Evolutionary conservation across 2,888 invertebrate genomes (phyloP).

Genomic region (Philereme vetulata): DNA sequence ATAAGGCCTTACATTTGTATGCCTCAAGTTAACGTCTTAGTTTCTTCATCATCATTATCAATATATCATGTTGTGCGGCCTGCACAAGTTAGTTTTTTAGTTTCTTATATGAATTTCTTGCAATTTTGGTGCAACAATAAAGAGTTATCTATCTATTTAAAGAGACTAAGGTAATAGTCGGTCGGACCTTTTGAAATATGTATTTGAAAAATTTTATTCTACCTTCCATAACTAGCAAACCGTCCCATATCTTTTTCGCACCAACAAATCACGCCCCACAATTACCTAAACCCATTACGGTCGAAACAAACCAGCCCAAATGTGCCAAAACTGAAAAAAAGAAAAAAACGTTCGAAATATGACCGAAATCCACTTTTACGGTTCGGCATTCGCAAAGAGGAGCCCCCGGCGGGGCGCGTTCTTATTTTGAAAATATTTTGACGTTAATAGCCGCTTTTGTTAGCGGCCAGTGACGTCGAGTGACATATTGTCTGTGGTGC

Average conservation of each 20-base stretch:
- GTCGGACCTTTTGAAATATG: not conserved
- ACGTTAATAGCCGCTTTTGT: conserved; percentile 77
- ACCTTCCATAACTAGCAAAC: conserved; percentile 6
- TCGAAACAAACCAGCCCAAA: conserved; percentile 36
- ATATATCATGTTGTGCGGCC: too few relatives aligned
- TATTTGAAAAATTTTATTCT: not conserved
- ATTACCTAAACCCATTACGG: conserved; percentile 34
- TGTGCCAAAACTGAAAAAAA: conserved; percentile 35
- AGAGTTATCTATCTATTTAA: too few relatives aligned
- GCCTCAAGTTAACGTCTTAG: too few relatives aligned
- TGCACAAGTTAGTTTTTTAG: too few relatives aligned
- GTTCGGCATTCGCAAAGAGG: conserved; percentile 64
- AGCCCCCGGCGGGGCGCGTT: conserved; percentile 65
- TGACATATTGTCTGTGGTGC: conserved; percentile 63
- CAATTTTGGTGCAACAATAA: too few relatives aligned
- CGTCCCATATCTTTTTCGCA: not conserved
- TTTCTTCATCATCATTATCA: too few relatives aligned
- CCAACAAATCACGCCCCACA: conserved; percentile 29
- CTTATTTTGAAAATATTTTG: conserved; percentile 82
- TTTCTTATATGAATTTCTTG: too few relatives aligned
- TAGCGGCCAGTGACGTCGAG: conserved; percentile 46
- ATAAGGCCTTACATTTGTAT: too few relatives aligned
- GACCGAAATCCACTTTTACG: conserved; percentile 39
- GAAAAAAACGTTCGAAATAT: conserved; percentile 26
- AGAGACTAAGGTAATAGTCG: too few relatives aligned